Evolutionary conservation across 2,113 vertebrate species (phyloP).

Genomic region (Conger conger): DNA sequence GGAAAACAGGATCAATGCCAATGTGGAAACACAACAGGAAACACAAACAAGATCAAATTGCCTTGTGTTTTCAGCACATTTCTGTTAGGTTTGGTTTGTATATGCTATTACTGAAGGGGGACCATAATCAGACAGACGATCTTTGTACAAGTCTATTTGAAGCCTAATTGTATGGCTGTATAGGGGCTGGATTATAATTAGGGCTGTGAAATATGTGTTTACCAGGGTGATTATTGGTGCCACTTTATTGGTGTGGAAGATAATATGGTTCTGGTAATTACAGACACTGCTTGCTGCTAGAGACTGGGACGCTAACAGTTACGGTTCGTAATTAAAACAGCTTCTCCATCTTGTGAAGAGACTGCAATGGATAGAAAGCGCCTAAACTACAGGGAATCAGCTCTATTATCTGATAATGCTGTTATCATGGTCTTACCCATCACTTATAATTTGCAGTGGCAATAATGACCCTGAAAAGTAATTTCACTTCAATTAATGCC

Average conservation of each 20-base stretch:
- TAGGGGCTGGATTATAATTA: neutral
- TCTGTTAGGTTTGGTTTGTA: neutral
- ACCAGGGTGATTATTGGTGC: constrained; percentile 21
- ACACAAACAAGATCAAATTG: neutral
- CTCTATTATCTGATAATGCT: constrained; percentile 33
- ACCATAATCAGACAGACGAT: neutral
- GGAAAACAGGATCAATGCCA: too few relatives aligned
- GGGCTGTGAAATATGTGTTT: neutral
- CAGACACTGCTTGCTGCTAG: constrained; percentile 29
- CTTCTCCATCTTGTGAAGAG: constrained; percentile 15
- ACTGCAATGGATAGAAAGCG: constrained; percentile 17
- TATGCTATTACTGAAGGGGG: too few relatives aligned
- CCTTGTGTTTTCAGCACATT: neutral
- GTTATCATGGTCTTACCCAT: constrained; percentile 33
- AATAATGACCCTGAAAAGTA: constrained; percentile 25
- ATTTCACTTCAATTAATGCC: constrained; percentile 34
- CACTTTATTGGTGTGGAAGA: constrained; percentile 28
- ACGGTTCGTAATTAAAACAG: constrained; percentile 33
- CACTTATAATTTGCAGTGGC: constrained; percentile 22
- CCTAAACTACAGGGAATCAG: neutral
- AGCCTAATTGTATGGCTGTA: constrained; percentile 1
- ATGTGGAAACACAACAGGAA: neutral
- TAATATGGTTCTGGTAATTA: constrained; percentile 41
- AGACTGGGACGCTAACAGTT: constrained; percentile 15
- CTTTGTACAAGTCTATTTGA: neutral